phyloP scores from a whole-genome alignment of 2,797 vertebrate species.

The Melanotaenia boesemani region DNA sequence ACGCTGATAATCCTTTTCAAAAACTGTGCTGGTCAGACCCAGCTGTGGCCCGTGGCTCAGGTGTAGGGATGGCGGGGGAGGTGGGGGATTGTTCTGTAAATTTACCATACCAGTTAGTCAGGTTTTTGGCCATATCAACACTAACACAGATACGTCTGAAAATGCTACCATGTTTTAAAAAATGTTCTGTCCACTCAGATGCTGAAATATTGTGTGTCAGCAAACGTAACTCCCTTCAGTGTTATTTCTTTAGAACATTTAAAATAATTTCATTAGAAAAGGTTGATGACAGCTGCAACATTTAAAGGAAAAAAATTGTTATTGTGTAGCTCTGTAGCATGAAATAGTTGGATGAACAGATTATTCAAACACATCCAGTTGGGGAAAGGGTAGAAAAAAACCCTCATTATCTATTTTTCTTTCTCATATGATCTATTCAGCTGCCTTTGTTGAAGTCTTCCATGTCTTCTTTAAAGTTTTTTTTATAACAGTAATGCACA shows the following conservation, averaged over 20 bases:
- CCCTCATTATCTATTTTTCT: background rate
- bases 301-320: too few species aligned
- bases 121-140: conserved; percentile 4
- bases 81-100: conserved; percentile 40
- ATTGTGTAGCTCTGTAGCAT: too few species aligned
- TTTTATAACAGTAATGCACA: background rate
- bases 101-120: conserved; percentile 39
- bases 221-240: background rate
- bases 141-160: conserved; percentile 2
- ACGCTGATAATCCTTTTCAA: conserved; percentile 70
- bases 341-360: too few species aligned
- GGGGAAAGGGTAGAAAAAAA: too few species aligned
- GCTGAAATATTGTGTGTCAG: too few species aligned
- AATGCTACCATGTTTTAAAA: background rate
- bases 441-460: background rate
- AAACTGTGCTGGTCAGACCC: conserved; percentile 58
- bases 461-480: background rate
- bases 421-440: background rate
- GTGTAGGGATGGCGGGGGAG: conserved; percentile 49
- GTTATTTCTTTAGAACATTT: too few species aligned
- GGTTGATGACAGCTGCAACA: too few species aligned
- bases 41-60: conserved; percentile 70
- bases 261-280: too few species aligned
- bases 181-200: background rate
- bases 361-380: too few species aligned